Base-by-base conservation (phyloP, 2,797 vertebrate genomes). In the Cygnus olor region DNA sequence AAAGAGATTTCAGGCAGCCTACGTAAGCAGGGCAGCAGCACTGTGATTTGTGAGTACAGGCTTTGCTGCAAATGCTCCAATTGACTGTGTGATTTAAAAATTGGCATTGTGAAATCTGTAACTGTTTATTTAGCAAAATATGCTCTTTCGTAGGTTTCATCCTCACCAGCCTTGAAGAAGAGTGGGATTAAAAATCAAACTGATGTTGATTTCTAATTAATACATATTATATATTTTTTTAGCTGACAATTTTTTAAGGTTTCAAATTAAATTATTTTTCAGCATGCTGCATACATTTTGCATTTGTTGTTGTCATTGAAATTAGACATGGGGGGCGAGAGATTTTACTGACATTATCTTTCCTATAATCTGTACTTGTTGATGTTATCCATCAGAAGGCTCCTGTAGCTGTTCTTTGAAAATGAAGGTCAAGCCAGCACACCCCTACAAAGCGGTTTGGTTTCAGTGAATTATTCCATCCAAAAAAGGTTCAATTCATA, bases 231-330 rank as follows among this genome's bases (percentile, higher is more conserved):
- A 6, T 38, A 6, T 28, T 49, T 53, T 71, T 78, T 88, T 36
- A 82, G 44, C 18, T 70, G 15, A 28, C 4, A 13, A 3, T 76
- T 65, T 89, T 88, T 85, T 53, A 79, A 72, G 10, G 30, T 66
- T 56, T 90, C 66, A 72, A 85, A 94, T 90, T 73, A 64, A 91
- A 80, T 90, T 89, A 82, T 70, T 68, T 45, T 80, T 73, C 60
- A 73, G 38, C 42, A 18, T 20, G 54, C 1, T 2, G 34, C n/a
- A 47, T 18, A 21, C 0, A 1, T 36, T 89, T 85, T 68, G 15
- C 47, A 49, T 92, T 93, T 91, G 47, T 71, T 71, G 30, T 70
- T 91, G 68, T 57, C 45, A 82, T 4, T 82, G 61, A 57, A 87
- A 92, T 95, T 95, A 90, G 57, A 80, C 61, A 71, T 0, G 0